Conservation (phyloP, 2,797 vertebrate species). For the Propithecus perrieri region DNA sequence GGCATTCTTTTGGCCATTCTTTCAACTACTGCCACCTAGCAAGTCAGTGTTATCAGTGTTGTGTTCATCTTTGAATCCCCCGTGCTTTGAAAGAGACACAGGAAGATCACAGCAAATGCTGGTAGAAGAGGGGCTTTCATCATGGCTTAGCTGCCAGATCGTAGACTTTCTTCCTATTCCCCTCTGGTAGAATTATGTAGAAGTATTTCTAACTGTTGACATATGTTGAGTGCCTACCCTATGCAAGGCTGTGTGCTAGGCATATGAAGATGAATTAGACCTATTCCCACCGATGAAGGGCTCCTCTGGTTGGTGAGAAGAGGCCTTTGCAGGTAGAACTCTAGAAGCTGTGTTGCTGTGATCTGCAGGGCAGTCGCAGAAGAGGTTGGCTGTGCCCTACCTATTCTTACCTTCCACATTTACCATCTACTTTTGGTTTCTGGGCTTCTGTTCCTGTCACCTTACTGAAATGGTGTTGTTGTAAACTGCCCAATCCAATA, state of each 20-base stretch:
- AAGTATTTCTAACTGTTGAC: background rate
- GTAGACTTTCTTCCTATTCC: background rate
- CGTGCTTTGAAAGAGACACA: background rate
- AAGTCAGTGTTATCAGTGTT: background rate
- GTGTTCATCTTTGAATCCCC: background rate
- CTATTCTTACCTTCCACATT: background rate
- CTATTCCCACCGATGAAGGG: no score
- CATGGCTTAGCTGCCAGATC: background rate
- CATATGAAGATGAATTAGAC: background rate
- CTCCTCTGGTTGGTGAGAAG: background rate
- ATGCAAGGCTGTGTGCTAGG: background rate
- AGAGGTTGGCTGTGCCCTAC: background rate
- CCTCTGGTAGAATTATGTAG: background rate
- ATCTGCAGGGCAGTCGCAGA: fast-evolving
- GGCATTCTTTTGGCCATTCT: background rate
- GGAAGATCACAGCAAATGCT: background rate
- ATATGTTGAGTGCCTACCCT: background rate
- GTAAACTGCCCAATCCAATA: background rate
- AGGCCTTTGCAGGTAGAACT: background rate
- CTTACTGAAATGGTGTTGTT: background rate
- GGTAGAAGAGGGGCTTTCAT: background rate
- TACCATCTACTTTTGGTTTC: background rate
- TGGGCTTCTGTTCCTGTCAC: background rate
- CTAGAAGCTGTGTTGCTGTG: background rate
- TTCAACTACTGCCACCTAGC: background rate